Evolutionary conservation across 2,888 invertebrate species (phyloP).

Genomic region (Dicyrtoma fusca): DNA sequence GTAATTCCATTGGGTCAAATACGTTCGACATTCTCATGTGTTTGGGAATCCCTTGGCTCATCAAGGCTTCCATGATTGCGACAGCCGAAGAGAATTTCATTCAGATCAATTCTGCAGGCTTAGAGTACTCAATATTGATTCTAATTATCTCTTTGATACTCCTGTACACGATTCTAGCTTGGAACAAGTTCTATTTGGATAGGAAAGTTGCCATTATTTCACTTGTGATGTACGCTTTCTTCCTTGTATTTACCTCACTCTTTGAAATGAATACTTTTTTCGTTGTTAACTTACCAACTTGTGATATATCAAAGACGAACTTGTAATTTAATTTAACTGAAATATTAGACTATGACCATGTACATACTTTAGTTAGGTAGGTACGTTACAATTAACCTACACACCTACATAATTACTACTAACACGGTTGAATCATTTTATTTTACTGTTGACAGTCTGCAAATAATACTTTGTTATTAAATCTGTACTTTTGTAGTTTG

Average conservation of each 20-base stretch:
- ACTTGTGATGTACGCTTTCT: constrained; percentile 82
- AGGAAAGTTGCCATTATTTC: constrained; percentile 80
- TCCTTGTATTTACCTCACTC: constrained; percentile 82
- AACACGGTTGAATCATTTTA: too few species aligned
- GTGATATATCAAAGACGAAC: constrained; percentile 60
- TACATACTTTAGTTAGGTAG: too few species aligned
- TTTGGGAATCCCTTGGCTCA: constrained; percentile 84
- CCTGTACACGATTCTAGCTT: constrained; percentile 79
- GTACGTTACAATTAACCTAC: too few species aligned
- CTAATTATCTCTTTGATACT: constrained; percentile 82
- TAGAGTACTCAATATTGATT: constrained; percentile 89
- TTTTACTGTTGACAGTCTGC: too few species aligned
- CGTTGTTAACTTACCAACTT: constrained; percentile 84
- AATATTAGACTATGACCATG: neutral
- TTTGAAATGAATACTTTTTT: constrained; percentile 94
- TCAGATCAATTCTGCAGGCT: constrained; percentile 85
- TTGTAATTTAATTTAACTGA: constrained; percentile 1
- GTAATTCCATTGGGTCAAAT: constrained; percentile 87
- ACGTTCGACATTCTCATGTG: constrained; percentile 87
- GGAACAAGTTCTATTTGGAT: constrained; percentile 85
- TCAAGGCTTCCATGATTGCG: constrained; percentile 81
- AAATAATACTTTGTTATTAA: too few species aligned
- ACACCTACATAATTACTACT: too few species aligned
- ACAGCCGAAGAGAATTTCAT: constrained; percentile 72
- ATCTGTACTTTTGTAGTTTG: too few species aligned